Base-by-base conservation (phyloP, 2,113 vertebrate genomes). In the Paracanthobrama guichenoti region DNA sequence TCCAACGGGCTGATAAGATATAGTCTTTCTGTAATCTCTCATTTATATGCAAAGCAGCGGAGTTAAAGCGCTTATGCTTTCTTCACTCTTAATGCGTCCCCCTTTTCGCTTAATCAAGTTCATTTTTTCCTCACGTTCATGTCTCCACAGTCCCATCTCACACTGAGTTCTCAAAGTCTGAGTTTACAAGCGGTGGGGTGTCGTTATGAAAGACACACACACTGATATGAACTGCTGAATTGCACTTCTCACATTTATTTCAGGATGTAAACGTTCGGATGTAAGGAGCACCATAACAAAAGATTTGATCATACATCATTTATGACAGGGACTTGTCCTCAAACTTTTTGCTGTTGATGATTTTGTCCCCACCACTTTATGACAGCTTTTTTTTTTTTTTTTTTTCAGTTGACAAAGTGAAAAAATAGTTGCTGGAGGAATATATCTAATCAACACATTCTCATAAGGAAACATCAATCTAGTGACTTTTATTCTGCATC, bases 11-110 rank as follows among this genome's bases (percentile, higher is more conserved):
- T 93, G 90, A 90, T 93, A 94, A 95, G 92, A 95, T 95, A 94
- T 94, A 93, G 92, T 94, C 93, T 91, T 90, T 88, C 89, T 90
- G 89, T 94, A 94, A 95, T 94, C 93, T 94, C 94, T 95, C 93
- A 95, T 95, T 95, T 95, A 94, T 93, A 95, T 95, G 93, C 94
- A 94, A 94, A 94, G 93, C 89, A 93, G 91, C 79, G 83, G 77
- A 88, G 91, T 92, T 92, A 93, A 94, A 93, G 91, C 93, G 92
- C 92, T 94, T 93, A 95, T 86, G 92, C 88, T 91, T 94, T 89
- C 89, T 91, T 93, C 89, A 83, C 86, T 92, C 88, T 93, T 92
- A 91, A 92, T 88, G 90, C 91, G 90, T 91, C 90, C 83, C 83
- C 86, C 88, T 91, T 91, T 90, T 73, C 73, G 82, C 79, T 85